Evolutionary conservation across 2,888 invertebrate species (phyloP).

Genomic region (Hetaerina titia): DNA sequence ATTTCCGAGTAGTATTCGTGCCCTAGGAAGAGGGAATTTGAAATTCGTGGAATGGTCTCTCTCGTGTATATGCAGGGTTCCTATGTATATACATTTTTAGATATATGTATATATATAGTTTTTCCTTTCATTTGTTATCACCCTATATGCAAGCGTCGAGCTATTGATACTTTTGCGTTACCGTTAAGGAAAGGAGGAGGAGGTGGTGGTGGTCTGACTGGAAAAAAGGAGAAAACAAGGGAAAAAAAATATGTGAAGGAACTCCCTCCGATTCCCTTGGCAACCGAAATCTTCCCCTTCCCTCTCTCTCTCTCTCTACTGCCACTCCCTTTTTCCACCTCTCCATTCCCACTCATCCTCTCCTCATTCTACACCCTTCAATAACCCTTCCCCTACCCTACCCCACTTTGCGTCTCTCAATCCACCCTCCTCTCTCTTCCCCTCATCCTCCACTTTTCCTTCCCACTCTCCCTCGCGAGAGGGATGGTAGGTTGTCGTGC

Average conservation of each 20-base stretch:
- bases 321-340: slow-evolving; percentile 6
- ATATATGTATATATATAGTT: background rate
- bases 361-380: background rate
- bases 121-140: slow-evolving; percentile 27
- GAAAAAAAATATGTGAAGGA: background rate
- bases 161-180: slow-evolving; percentile 38
- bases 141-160: background rate
- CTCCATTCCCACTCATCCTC: background rate
- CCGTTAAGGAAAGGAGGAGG: background rate
- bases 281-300: slow-evolving; percentile 22
- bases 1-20: slow-evolving; percentile 34
- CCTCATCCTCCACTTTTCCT: slow-evolving; percentile 12
- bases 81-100: too few species aligned
- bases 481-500: background rate
- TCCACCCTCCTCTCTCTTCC: background rate
- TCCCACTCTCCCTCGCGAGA: background rate
- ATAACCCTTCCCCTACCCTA: background rate
- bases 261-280: slow-evolving; percentile 56
- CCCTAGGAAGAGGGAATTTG: background rate
- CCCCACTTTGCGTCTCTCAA: background rate
- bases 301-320: background rate
- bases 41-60: slow-evolving; percentile 48
- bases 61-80: background rate
- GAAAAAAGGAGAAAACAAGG: background rate
- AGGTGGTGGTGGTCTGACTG: background rate